Conservation (phyloP, 2,888 invertebrate genomes). For the Drosophila greeni region DNA sequence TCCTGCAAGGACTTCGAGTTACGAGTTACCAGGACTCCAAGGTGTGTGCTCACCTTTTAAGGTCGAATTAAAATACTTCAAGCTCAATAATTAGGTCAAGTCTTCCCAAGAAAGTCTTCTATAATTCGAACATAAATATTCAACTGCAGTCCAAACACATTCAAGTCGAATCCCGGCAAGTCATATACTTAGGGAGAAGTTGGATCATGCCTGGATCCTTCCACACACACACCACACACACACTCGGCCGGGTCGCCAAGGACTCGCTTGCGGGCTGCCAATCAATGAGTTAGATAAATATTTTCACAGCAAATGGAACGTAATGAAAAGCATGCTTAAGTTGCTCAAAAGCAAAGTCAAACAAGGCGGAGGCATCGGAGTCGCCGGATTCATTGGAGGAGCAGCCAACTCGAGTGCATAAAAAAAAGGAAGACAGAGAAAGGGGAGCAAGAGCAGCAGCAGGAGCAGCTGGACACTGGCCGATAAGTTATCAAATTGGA, state of each 20-base stretch:
- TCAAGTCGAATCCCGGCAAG: neutral
- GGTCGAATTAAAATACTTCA: neutral
- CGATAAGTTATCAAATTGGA: conserved; percentile 41
- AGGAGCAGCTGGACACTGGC: conserved; percentile 21
- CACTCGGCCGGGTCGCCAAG: conserved; percentile 19
- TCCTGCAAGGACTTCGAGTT: conserved; percentile 1
- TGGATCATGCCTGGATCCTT: conserved; percentile 1
- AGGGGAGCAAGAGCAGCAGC: neutral
- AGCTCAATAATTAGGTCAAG: neutral
- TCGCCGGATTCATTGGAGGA: conserved; percentile 15
- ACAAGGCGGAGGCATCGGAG: conserved; percentile 20
- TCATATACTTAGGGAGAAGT: conserved; percentile 3
- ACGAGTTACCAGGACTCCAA: too few species aligned
- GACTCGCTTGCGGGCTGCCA: conserved; percentile 28
- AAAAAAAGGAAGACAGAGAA: conserved; percentile 9
- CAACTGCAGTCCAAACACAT: neutral
- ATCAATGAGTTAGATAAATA: conserved; percentile 57
- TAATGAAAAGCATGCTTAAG: conserved; percentile 53
- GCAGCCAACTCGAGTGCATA: conserved; percentile 30
- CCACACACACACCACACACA: neutral
- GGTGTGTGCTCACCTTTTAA: neutral
- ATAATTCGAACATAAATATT: neutral
- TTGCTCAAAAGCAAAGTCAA: conserved; percentile 42
- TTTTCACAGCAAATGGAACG: conserved; percentile 58
- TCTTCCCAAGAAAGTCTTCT: neutral